Conservation (phyloP, 2,888 invertebrate species). For the Acanthosepion pharaonis region DNA sequence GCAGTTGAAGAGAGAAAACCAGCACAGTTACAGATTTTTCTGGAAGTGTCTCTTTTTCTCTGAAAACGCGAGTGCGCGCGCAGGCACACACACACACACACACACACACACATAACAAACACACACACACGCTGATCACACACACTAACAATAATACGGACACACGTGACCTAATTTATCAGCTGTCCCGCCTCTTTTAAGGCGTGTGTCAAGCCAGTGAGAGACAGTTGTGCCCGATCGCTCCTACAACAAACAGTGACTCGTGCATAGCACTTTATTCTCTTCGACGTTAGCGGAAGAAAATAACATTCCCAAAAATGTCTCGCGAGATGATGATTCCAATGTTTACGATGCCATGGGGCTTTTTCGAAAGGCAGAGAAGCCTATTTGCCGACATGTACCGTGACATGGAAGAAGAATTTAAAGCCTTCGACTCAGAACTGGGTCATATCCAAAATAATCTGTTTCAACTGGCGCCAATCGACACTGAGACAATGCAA, state of each 20-base stretch:
- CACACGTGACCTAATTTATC: neutral
- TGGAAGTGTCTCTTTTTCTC: neutral
- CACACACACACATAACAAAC: too few species aligned
- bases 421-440: slow-evolving; percentile 59
- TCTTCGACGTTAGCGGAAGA: neutral
- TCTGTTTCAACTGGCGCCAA: slow-evolving; percentile 60
- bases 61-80: too few species aligned
- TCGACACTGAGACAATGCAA: slow-evolving; percentile 34
- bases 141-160: neutral
- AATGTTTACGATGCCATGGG: slow-evolving; percentile 54
- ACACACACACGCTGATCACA: neutral
- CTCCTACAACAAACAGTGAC: too few species aligned
- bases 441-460: slow-evolving; percentile 58
- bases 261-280: too few species aligned
- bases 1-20: too few species aligned
- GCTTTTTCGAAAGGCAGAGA: slow-evolving; percentile 59
- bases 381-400: slow-evolving; percentile 54
- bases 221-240: neutral
- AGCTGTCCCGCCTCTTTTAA: neutral
- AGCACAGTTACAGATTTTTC: neutral
- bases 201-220: neutral
- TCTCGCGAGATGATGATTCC: slow-evolving; percentile 55
- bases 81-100: neutral
- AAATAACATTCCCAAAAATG: neutral
- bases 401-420: slow-evolving; percentile 53